phyloP scores from a whole-genome alignment of 1,140 invertebrate species.

The Monomorium pharaonis region DNA sequence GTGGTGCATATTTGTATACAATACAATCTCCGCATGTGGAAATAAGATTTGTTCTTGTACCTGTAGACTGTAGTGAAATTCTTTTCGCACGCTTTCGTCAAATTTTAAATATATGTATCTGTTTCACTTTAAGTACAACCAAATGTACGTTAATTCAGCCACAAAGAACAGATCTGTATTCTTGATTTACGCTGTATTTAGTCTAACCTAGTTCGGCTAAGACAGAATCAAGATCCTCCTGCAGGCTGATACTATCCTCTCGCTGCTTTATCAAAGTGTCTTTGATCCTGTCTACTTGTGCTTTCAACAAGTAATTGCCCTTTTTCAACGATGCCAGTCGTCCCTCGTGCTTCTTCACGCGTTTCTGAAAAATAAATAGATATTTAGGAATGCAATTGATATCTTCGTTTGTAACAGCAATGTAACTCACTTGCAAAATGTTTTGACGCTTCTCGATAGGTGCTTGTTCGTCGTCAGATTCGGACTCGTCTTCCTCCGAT shows the following conservation, averaged over 20 bases:
- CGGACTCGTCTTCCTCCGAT: slow-evolving; percentile 87
- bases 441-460: slow-evolving; percentile 78
- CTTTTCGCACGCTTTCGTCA: too few species aligned
- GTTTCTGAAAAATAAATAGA: slow-evolving; percentile 81
- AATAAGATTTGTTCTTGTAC: neutral
- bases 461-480: slow-evolving; percentile 87
- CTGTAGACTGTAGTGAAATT: too few species aligned
- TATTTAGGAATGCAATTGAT: neutral
- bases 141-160: too few species aligned
- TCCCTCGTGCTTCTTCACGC: slow-evolving; percentile 90
- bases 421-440: slow-evolving; percentile 76
- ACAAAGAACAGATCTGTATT: neutral
- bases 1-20: slow-evolving; percentile 46
- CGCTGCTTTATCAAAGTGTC: slow-evolving; percentile 93
- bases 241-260: slow-evolving; percentile 90
- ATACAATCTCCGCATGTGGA: slow-evolving; percentile 65
- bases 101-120: too few species aligned
- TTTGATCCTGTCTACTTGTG: slow-evolving; percentile 93
- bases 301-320: slow-evolving; percentile 93
- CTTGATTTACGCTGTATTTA: slow-evolving; percentile 14
- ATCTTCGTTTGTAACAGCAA: neutral
- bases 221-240: slow-evolving; percentile 93
- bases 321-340: slow-evolving; percentile 92
- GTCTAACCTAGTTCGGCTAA: slow-evolving; percentile 89
- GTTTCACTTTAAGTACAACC: too few species aligned